phyloP scores from a whole-genome alignment of 2,888 invertebrate species.

The Globia sparganii region DNA sequence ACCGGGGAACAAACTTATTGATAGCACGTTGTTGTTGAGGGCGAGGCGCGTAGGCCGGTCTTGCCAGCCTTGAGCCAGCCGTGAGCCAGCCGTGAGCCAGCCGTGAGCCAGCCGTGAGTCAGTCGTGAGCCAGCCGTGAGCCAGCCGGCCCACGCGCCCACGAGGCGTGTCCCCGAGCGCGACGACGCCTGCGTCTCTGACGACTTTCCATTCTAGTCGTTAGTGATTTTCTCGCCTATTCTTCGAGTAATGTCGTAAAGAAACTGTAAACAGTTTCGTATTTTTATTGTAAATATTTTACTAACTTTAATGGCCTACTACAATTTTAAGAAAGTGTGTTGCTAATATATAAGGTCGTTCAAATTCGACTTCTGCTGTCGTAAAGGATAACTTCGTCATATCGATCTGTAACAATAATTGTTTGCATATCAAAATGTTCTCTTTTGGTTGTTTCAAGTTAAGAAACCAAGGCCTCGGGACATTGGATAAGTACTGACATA shows the following conservation, averaged over 20 bases:
- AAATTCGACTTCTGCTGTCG: constrained; percentile 81
- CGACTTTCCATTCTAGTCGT: constrained; percentile 81
- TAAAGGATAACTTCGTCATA: constrained; percentile 71
- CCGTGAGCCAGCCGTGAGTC: neutral
- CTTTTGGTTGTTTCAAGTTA: constrained; percentile 48
- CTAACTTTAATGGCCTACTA: constrained; percentile 88
- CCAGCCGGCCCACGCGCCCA: constrained; percentile 7
- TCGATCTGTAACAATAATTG: constrained; percentile 72
- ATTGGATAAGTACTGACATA: constrained; percentile 61
- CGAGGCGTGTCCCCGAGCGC: constrained; percentile 52
- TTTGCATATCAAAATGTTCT: constrained; percentile 73
- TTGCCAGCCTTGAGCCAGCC: neutral
- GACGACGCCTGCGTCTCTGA: constrained; percentile 58
- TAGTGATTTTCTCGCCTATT: constrained; percentile 88
- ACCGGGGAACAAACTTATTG: constrained; percentile 56
- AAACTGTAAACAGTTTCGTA: constrained; percentile 86
- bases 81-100: neutral
- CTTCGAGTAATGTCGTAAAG: constrained; percentile 85
- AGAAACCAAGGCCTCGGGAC: constrained; percentile 48
- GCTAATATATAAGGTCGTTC: constrained; percentile 84
- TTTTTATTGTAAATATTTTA: constrained; percentile 89
- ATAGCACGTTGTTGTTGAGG: constrained; percentile 41
- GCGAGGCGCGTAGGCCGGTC: constrained; percentile 23
- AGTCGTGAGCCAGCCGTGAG: neutral
- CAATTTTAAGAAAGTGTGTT: constrained; percentile 85